phyloP scores from a whole-genome alignment of 2,797 vertebrate genomes.

The Synaphobranchus kaupii region DNA sequence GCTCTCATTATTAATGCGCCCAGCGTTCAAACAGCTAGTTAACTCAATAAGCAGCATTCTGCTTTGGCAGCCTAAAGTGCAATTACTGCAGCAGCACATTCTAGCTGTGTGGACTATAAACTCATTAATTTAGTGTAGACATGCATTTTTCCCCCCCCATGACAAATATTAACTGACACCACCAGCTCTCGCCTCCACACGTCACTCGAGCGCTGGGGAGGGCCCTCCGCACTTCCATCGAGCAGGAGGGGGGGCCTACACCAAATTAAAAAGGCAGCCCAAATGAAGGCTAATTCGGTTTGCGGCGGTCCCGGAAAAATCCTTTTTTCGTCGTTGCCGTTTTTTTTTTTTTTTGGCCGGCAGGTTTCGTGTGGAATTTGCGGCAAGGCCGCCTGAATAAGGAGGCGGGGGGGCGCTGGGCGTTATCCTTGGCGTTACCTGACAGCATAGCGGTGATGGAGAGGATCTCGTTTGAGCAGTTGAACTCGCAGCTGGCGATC shows the following conservation, averaged over 20 bases:
- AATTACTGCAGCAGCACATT: slow-evolving; percentile 61
- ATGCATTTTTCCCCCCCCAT: slow-evolving; percentile 44
- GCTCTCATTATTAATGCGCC: slow-evolving; percentile 62
- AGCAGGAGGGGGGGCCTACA: background rate
- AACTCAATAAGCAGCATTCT: slow-evolving; percentile 73
- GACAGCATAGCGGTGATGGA: slow-evolving; percentile 99
- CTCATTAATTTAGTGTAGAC: slow-evolving; percentile 63
- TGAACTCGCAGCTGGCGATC: slow-evolving; percentile 99
- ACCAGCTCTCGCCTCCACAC: slow-evolving; percentile 40
- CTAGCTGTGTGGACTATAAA: slow-evolving; percentile 59
- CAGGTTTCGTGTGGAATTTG: background rate
- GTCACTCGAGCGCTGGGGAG: background rate
- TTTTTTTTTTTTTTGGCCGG: background rate
- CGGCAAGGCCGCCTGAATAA: background rate
- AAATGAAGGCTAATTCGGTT: background rate
- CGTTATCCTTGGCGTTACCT: slow-evolving; percentile 88
- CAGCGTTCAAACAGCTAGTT: slow-evolving; percentile 62
- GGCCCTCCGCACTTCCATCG: background rate
- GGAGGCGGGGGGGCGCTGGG: too few relatives aligned
- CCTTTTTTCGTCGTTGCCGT: background rate
- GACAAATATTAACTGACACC: slow-evolving; percentile 62
- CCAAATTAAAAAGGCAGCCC: background rate
- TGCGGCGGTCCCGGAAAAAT: background rate
- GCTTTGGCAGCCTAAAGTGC: slow-evolving; percentile 67
- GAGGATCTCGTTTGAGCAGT: slow-evolving; percentile 99